These are phyloP conservation scores for Erannis defoliaria DNA, from an alignment of 2,888 invertebrate genomes.

Conservation along the genomic window DNA sequence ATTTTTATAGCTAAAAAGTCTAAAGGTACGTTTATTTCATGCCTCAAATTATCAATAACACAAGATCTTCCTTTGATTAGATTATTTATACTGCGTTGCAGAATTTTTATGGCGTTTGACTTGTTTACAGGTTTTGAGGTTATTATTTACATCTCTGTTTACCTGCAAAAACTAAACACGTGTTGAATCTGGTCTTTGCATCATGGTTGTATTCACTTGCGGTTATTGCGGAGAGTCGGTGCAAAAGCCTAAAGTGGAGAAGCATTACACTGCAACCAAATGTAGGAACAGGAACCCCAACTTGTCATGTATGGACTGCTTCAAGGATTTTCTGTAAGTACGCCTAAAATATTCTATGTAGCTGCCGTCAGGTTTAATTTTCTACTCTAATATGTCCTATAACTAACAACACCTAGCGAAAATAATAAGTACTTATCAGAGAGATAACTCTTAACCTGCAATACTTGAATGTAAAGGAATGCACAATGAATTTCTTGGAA, in stretches of 20 bases:
- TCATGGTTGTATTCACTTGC: conserved; percentile 98
- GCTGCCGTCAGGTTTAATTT: background rate
- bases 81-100: background rate
- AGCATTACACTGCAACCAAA: conserved; percentile 91
- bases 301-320: conserved; percentile 97
- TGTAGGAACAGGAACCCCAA: conserved; percentile 90
- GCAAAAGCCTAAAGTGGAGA: conserved; percentile 96
- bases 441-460: background rate
- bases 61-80: background rate
- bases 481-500: conserved; percentile 20
- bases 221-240: conserved; percentile 96
- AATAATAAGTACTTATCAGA: background rate
- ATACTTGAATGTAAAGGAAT: background rate
- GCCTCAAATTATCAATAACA: background rate
- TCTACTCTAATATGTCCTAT: background rate
- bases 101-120: background rate
- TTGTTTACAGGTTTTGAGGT: conserved; percentile 54
- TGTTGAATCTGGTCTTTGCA: conserved; percentile 37
- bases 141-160: conserved; percentile 45
- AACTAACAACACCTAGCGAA: background rate
- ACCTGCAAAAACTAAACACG: conserved; percentile 48
- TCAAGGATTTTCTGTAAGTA: conserved; percentile 94
- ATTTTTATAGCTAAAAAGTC: no score
- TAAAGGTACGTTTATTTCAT: background rate
- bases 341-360: background rate